phyloP scores from a whole-genome alignment of 1,140 invertebrate species.

The Dinothrombium tinctorium region DNA sequence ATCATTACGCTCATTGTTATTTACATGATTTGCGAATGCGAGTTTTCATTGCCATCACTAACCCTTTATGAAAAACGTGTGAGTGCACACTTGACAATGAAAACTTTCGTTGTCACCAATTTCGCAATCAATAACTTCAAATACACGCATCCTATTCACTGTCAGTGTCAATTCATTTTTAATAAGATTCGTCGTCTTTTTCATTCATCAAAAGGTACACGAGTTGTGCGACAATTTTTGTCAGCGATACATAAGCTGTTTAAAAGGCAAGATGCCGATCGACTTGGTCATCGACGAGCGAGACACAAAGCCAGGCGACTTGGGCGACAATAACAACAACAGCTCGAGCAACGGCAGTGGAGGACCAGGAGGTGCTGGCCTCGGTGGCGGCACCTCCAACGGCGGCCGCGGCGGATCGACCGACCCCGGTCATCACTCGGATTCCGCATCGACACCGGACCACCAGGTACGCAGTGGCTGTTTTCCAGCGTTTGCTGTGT shows the following conservation, averaged over 20 bases:
- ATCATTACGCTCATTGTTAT: too few species aligned
- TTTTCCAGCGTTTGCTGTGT: too few species aligned
- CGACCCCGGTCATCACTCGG: slow-evolving; percentile 17
- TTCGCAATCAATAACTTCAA: too few species aligned
- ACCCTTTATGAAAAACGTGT: too few species aligned
- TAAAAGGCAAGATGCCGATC: slow-evolving; percentile 37
- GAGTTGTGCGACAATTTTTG: slow-evolving; percentile 39
- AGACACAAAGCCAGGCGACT: slow-evolving; percentile 27
- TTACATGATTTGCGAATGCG: too few species aligned
- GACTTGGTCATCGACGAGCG: slow-evolving; percentile 33
- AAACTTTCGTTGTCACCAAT: too few species aligned
- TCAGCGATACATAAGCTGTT: slow-evolving; percentile 32
- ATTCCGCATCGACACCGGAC: slow-evolving; percentile 17
- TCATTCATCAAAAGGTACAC: slow-evolving; percentile 31
- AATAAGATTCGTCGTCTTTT: too few species aligned
- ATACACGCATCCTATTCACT: too few species aligned
- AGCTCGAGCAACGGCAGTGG: background rate
- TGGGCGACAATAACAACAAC: slow-evolving; percentile 1
- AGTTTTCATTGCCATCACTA: too few species aligned
- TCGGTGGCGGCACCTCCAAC: slow-evolving; percentile 13
- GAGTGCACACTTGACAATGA: too few species aligned
- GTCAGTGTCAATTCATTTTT: too few species aligned
- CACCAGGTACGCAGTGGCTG: too few species aligned
- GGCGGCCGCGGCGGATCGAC: slow-evolving; percentile 15
- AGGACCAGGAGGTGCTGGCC: slow-evolving; percentile 14